Evolutionary conservation across 2,888 invertebrate genomes (phyloP), one percentile per base, ranked within the genome.

Genomic region (Cephus pygmeus): DNA sequence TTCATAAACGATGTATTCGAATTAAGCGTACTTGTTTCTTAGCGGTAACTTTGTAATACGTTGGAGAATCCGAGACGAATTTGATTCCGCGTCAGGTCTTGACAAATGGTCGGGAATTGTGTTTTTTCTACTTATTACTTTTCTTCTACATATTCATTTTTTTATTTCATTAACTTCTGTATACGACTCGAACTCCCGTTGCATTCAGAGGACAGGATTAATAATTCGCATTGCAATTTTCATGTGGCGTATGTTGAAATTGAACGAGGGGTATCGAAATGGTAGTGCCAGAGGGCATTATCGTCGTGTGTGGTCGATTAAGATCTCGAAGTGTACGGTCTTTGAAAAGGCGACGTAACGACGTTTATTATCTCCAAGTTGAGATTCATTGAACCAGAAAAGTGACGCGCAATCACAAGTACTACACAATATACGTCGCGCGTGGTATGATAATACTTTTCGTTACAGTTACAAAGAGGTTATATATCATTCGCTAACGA

Each of bases 291-390:
- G 30, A 12, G 71, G 30, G 6, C 31, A 30, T 71, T 71, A 77
- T 80, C 82, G 75, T 83, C 82, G 79, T 80, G 82, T 83, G 83
- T 78, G 82, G 81, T 79, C 80, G 81, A 83, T 83, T 81, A 83
- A 83, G 79, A 82, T 83, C 81, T 80, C 80, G 75, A 73, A 77
- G 73, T 71, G 15, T 34, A 31, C 15, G 34, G 71, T 9, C 31
- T 15, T 71, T 33, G 34, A 71, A 71, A 71, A 30, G 30, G 34
- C 11, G 33, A 15, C 71, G n/a, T 40, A 56, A 56, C 23, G 56
- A 56, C 2, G 23, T 56, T 56, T 56, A 23, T 56, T 9, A 56
- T 56, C 23, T 56, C 56, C 23, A 23, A 56, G 56, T 56, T 56
- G 56, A 56, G 56, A 56, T 56, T 56, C 56, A 56, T 56, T 56